Percentiles rank a stretch among this genome's conserved stretches.
These are phyloP conservation scores for Tachina grossa DNA, from an alignment of 2,888 invertebrate species.

Conservation along the genomic window DNA sequence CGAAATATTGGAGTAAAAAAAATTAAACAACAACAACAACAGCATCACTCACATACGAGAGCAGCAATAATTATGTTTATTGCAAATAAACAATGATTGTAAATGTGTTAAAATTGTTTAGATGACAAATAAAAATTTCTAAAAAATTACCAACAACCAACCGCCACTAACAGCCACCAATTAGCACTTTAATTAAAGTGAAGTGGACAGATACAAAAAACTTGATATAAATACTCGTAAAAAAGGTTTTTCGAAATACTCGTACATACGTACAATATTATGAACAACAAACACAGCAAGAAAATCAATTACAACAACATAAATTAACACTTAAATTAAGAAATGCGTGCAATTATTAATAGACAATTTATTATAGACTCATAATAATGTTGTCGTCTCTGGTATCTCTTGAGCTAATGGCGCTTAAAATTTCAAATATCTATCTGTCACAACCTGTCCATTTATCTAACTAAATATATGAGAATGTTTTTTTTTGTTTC, in stretches of 20 bases:
- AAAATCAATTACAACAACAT: slow-evolving; percentile 70
- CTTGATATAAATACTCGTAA: slow-evolving; percentile 34
- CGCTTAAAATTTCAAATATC: slow-evolving; percentile 68
- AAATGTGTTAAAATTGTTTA: slow-evolving; percentile 67
- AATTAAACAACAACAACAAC: background rate
- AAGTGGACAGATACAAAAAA: slow-evolving; percentile 40
- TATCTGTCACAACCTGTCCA: slow-evolving; percentile 61
- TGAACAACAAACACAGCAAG: slow-evolving; percentile 48
- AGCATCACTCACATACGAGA: background rate
- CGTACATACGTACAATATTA: slow-evolving; percentile 27
- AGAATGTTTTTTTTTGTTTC: slow-evolving; percentile 33
- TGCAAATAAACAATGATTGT: slow-evolving; percentile 67
- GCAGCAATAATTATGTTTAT: slow-evolving; percentile 41
- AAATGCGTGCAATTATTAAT: slow-evolving; percentile 71
- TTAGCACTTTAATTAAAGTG: slow-evolving; percentile 69
- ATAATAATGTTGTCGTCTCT: slow-evolving; percentile 45
- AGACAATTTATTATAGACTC: slow-evolving; percentile 67
- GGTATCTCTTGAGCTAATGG: slow-evolving; percentile 59
- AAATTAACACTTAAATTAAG: slow-evolving; percentile 71
- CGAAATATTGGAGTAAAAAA: background rate
- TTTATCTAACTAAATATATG: slow-evolving; percentile 54
- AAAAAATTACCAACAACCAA: slow-evolving; percentile 61
- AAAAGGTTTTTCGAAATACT: slow-evolving; percentile 7
- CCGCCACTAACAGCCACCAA: slow-evolving; percentile 64
- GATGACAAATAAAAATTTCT: slow-evolving; percentile 63